Evolutionary conservation across 2,797 vertebrate genomes (phyloP), one percentile per base, ranked within the genome.

Genomic region (Acipenser ruthenus): DNA sequence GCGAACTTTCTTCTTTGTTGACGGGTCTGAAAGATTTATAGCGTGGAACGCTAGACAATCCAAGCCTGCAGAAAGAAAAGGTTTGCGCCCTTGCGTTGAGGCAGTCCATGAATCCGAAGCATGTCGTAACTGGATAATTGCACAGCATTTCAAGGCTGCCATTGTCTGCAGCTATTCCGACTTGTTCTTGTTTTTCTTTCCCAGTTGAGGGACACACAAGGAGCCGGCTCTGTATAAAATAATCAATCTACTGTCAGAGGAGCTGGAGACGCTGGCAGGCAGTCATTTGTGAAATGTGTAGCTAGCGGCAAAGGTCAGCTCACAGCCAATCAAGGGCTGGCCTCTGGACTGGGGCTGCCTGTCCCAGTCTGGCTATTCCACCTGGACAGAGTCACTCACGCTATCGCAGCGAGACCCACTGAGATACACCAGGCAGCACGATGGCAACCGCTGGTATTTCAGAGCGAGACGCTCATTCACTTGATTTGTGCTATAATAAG

Each of bases 11-110:
- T 37, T 37, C 23, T 37, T 3, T 37, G 70, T 59, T 81, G 86
- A 84, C 83, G 80, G 66, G 51, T 78, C 77, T 82, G 53, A 79
- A 84, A 86, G 87, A 89, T 89, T 79, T 83, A 90, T 89, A 77
- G 65, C 73, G 74, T 77, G 74, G 75, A 79, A 77, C 77, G 62
- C 76, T 72, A 70, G 84, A 84, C 82, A 82, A 76, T 67, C 72
- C 74, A 78, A 75, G 74, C 75, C 68, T 49, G 75, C 73, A 65
- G 67, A 67, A 70, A 23, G 75, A 75, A 71, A 75, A 77, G 76
- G 71, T 75, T 80, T 73, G 75, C 72, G 70, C 71, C 74, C 71
- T 79, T 79, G 76, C 73, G 65, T 60, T 68, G 61, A 74, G 65
- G 70, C 79, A 74, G 80, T 77, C 84, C 80, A 74, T 77, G 77